phyloP scores from a whole-genome alignment of 2,113 vertebrate species.

The Todiramphus saurophagus region DNA sequence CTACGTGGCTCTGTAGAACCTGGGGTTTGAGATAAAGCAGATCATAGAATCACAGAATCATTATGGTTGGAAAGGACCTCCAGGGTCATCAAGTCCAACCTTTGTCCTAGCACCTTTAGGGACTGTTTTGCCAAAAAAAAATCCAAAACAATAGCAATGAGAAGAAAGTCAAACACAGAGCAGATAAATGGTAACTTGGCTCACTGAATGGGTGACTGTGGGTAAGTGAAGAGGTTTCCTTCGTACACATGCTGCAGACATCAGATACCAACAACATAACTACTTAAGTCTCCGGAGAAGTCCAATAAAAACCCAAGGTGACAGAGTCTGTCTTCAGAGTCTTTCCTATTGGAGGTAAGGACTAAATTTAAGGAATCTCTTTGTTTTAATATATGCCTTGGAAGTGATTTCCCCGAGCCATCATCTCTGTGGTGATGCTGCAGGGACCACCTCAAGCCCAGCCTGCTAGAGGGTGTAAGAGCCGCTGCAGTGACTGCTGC shows the following conservation, averaged over 20 bases:
- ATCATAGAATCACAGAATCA: neutral
- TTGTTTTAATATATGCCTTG: neutral
- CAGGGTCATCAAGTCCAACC: no score
- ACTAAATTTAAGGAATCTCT: neutral
- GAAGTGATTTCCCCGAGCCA: neutral
- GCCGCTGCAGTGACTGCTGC: neutral
- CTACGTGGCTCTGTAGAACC: fast-evolving
- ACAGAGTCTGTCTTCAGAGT: neutral
- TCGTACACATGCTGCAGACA: neutral
- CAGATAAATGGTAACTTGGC: neutral
- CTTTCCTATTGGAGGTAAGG: neutral
- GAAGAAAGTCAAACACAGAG: neutral
- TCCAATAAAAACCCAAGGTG: neutral
- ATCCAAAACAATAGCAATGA: neutral
- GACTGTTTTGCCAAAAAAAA: neutral
- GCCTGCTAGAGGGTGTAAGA: neutral
- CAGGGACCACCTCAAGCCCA: neutral
- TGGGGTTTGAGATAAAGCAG: neutral
- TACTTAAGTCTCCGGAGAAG: neutral
- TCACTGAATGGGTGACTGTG: neutral
- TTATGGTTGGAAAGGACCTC: no score
- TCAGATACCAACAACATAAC: neutral
- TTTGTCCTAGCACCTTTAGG: neutral
- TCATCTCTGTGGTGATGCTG: fast-evolving
- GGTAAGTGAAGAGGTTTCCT: neutral